A percentile compares a stretch with the other conserved stretches of the same genome.
Conservation (phyloP, 2,888 invertebrate species). For the Folsomia manolachei region DNA sequence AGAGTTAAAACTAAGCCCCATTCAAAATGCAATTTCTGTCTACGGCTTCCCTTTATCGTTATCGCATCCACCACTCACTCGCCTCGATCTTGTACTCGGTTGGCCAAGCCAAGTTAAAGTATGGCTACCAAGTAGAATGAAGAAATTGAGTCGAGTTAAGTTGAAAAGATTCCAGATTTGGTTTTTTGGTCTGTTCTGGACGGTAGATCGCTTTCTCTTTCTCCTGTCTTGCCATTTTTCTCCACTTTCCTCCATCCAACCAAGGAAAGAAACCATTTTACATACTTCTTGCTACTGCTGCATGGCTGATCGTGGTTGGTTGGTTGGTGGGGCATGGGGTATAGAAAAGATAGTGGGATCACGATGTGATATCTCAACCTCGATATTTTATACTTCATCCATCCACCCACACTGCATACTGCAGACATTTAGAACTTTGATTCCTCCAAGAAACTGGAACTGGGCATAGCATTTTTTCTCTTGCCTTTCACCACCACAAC, state of each 20-base stretch:
- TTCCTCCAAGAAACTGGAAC: neutral
- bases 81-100: neutral
- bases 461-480: constrained; percentile 1
- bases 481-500: constrained; percentile 1
- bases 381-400: constrained; percentile 15
- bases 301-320: neutral
- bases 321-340: neutral
- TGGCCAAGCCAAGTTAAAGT: constrained; percentile 7
- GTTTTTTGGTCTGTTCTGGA: neutral
- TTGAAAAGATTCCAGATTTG: constrained; percentile 2
- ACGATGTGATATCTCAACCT: neutral
- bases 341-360: neutral
- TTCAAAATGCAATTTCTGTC: constrained; percentile 3
- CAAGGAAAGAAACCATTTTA: too few relatives aligned
- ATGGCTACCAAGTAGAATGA: too few relatives aligned
- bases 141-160: constrained; percentile 12
- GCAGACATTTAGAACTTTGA: neutral
- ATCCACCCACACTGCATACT: too few relatives aligned
- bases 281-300: neutral
- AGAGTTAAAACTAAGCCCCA: neutral
- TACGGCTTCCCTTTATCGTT: constrained; percentile 17
- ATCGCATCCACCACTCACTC: constrained; percentile 18
- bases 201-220: constrained; percentile 1
- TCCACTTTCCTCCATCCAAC: neutral
- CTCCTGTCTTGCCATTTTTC: constrained; percentile 15